Evolutionary conservation across 2,113 vertebrate species (phyloP).

Genomic region (Chloebia gouldiae): DNA sequence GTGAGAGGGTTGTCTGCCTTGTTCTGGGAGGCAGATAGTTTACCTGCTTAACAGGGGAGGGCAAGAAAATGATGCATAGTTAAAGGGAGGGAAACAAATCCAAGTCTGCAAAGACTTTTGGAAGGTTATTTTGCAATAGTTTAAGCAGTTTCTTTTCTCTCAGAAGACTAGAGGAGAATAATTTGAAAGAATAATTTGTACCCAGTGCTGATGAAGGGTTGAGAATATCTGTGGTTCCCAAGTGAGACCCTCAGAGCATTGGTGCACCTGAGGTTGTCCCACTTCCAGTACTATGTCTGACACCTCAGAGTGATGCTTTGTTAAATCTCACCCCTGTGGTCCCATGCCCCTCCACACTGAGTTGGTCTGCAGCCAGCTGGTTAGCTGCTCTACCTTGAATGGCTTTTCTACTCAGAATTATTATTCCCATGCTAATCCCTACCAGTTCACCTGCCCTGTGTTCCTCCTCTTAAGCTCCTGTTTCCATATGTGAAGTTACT

Average conservation of each 20-base stretch:
- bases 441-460: not conserved
- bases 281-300: not conserved
- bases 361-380: not conserved
- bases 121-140: not conserved
- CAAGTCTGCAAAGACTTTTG: not conserved
- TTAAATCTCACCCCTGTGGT: not conserved
- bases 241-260: not conserved
- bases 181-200: not conserved
- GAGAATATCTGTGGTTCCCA: not conserved
- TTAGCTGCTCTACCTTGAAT: not conserved
- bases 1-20: not conserved
- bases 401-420: not conserved
- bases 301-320: not conserved
- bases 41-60: not conserved
- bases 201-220: not conserved
- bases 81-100: not conserved
- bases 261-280: not conserved
- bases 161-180: not conserved
- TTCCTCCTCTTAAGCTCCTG: not conserved
- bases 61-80: not conserved
- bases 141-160: not conserved
- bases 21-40: not conserved
- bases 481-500: not conserved
- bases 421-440: not conserved
- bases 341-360: fast-evolving